phyloP scores from a whole-genome alignment of 2,113 vertebrate genomes.

The Collichthys lucidus region DNA sequence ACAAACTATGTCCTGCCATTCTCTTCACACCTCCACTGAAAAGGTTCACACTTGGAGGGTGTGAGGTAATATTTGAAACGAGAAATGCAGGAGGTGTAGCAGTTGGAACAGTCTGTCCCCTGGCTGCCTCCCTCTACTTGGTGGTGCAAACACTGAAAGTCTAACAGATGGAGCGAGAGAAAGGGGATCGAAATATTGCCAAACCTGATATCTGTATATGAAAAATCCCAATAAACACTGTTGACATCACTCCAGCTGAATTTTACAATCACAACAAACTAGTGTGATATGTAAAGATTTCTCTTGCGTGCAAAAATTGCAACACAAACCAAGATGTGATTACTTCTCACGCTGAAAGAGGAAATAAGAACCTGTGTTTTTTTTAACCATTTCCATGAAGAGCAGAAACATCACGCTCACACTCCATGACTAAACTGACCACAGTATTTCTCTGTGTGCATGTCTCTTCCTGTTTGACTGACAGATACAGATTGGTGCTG shows the following conservation, averaged over 20 bases:
- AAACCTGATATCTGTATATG: neutral
- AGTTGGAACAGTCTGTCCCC: slow-evolving; percentile 28
- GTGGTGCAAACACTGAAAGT: slow-evolving; percentile 40
- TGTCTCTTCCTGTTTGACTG: slow-evolving; percentile 59
- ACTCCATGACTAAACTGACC: slow-evolving; percentile 42
- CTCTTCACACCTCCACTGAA: slow-evolving; percentile 22
- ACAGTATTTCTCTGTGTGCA: slow-evolving; percentile 1
- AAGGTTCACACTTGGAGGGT: slow-evolving; percentile 26
- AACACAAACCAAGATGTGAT: neutral
- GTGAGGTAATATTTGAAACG: slow-evolving; percentile 14
- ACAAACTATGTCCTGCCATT: neutral
- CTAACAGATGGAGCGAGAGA: slow-evolving; percentile 52
- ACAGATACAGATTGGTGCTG: slow-evolving; percentile 1
- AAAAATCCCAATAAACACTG: neutral
- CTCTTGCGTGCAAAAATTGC: neutral
- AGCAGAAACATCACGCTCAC: slow-evolving; percentile 19
- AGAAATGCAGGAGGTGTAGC: slow-evolving; percentile 21
- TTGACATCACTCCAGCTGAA: slow-evolving; percentile 23
- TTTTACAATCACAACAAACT: slow-evolving; percentile 12
- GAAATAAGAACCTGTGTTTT: slow-evolving; percentile 19
- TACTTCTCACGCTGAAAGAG: slow-evolving; percentile 45
- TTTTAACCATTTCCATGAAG: slow-evolving; percentile 2
- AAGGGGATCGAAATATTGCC: slow-evolving; percentile 12
- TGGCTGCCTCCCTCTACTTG: slow-evolving; percentile 39
- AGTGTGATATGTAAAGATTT: neutral